Conservation (phyloP, 2,888 invertebrate species). For the Rotaria macrura region DNA sequence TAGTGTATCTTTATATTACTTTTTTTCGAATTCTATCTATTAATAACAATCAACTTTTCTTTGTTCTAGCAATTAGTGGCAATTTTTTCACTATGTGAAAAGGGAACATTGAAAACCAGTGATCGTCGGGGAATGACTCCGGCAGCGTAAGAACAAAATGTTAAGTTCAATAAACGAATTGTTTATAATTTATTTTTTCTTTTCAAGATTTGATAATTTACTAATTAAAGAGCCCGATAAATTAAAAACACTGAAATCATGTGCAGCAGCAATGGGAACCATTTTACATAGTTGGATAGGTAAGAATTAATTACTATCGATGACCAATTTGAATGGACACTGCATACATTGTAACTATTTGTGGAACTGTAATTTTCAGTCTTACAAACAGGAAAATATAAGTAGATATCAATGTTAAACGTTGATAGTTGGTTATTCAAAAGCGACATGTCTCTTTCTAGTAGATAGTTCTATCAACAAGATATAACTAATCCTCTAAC, state of each 20-base stretch:
- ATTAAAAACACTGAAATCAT: neutral
- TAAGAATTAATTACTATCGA: neutral
- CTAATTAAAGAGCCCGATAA: neutral
- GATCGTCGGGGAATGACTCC: slow-evolving; percentile 17
- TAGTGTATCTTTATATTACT: neutral
- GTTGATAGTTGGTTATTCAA: too few species aligned
- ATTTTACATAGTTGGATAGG: neutral
- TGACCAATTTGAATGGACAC: too few species aligned
- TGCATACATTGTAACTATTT: too few species aligned
- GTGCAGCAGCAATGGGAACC: neutral
- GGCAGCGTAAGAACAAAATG: neutral
- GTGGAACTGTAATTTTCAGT: too few species aligned
- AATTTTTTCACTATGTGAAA: neutral
- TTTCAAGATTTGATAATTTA: neutral
- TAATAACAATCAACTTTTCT: neutral
- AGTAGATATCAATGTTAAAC: too few species aligned
- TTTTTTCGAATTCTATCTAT: too few species aligned
- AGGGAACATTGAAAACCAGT: neutral
- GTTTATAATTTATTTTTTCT: too few species aligned
- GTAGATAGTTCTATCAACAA: too few species aligned
- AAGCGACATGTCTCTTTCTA: too few species aligned
- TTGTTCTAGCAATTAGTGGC: neutral
- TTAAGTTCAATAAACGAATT: too few species aligned
- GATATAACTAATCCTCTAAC: too few species aligned
- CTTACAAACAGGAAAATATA: too few species aligned